Conservation (phyloP, 2,797 vertebrate genomes). For the Phoxinus dragarum region DNA sequence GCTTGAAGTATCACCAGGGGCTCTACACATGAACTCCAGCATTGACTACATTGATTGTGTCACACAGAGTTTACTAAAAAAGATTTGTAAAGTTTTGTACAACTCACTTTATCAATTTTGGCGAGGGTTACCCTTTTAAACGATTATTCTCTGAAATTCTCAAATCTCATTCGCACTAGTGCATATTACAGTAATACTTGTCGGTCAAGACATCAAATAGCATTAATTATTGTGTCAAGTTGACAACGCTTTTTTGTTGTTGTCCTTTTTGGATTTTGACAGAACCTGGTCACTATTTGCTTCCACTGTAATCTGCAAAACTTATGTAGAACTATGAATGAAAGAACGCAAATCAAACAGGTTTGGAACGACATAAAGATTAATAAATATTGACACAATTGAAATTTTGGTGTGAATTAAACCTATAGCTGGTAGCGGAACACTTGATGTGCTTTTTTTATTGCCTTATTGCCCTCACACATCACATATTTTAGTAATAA, state of each 20-base stretch:
- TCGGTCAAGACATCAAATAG: background rate
- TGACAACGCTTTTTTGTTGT: fast-evolving
- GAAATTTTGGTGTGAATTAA: background rate
- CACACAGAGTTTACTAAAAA: too few relatives aligned
- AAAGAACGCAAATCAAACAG: background rate
- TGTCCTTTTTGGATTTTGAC: background rate
- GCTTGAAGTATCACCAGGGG: too few relatives aligned
- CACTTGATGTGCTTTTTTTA: background rate
- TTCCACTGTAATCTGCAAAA: background rate
- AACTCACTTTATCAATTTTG: too few relatives aligned
- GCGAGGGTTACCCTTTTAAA: too few relatives aligned
- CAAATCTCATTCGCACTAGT: background rate
- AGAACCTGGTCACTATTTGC: background rate
- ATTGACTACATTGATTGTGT: too few relatives aligned
- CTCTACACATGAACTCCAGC: too few relatives aligned
- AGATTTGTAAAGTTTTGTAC: too few relatives aligned
- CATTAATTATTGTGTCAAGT: background rate
- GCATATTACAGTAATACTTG: background rate
- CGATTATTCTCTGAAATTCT: background rate
- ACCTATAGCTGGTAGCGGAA: background rate
- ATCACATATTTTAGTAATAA: background rate
- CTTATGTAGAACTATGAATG: background rate
- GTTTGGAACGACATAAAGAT: background rate
- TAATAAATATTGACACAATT: background rate
- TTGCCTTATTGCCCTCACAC: background rate